phyloP scores from a whole-genome alignment of 2,113 vertebrate species.

The Spizaetus ornatus region DNA sequence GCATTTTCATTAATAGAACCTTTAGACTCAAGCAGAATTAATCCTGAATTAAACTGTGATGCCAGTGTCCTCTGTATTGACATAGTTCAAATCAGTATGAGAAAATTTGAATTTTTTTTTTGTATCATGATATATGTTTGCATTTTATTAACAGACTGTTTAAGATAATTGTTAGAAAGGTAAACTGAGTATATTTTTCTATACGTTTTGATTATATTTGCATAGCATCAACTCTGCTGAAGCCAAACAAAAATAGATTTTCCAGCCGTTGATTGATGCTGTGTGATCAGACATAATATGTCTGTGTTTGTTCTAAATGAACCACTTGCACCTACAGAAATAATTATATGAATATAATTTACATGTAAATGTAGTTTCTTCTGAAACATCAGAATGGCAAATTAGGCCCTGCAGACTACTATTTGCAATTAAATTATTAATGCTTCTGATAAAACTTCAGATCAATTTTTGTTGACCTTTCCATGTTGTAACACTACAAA shows the following conservation, averaged over 20 bases:
- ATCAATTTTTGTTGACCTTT: conserved; percentile 83
- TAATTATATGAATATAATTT: conserved; percentile 87
- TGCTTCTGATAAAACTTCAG: conserved; percentile 77
- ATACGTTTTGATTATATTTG: not conserved
- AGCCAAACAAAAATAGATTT: conserved; percentile 43
- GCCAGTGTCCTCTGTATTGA: not conserved
- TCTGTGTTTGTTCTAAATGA: conserved; percentile 54
- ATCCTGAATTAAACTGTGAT: not conserved
- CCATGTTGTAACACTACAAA: conserved; percentile 57
- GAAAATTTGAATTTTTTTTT: not conserved
- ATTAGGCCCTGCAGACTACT: conserved; percentile 84
- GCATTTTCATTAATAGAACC: not conserved
- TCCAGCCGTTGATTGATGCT: conserved; percentile 27
- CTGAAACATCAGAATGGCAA: conserved; percentile 69
- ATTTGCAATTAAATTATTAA: conserved; percentile 90
- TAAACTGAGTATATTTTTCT: not conserved
- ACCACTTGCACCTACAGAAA: conserved; percentile 73
- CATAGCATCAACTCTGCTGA: not conserved
- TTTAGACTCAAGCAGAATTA: not conserved
- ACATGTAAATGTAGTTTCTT: conserved; percentile 86
- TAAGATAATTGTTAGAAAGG: not conserved
- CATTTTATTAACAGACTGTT: not conserved
- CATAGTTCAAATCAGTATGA: not conserved
- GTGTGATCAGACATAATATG: conserved; percentile 28
- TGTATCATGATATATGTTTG: not conserved